Evolutionary conservation across 2,113 vertebrate genomes (phyloP).

Genomic region (Aramus guarauna): DNA sequence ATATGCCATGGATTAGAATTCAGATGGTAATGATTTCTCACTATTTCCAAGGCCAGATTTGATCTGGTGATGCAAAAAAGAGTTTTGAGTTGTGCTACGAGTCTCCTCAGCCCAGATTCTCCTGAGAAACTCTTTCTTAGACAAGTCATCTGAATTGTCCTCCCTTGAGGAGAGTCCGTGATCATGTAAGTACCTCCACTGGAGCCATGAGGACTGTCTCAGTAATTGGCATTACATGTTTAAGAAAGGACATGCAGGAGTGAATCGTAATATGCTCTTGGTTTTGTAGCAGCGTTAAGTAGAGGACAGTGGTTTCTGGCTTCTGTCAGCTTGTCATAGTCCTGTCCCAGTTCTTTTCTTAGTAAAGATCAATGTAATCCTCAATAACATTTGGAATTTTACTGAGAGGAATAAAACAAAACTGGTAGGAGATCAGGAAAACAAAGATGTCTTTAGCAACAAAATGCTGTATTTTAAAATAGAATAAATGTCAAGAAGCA

Average conservation of each 20-base stretch:
- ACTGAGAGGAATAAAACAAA: background rate
- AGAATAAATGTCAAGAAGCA: background rate
- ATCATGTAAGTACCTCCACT: background rate
- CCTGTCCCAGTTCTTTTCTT: background rate
- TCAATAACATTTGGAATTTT: background rate
- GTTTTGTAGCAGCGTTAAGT: background rate
- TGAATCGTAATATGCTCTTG: background rate
- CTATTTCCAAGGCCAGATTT: slow-evolving; percentile 45
- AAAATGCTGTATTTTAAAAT: background rate
- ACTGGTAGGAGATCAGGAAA: background rate
- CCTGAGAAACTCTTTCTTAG: background rate
- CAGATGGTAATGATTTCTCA: slow-evolving; percentile 61
- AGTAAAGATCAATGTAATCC: background rate
- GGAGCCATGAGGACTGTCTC: background rate
- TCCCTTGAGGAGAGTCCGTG: background rate
- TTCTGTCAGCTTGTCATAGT: background rate
- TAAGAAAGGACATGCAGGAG: background rate
- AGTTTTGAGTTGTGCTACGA: background rate
- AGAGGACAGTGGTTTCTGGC: background rate
- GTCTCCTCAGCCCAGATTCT: background rate
- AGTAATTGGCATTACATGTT: background rate
- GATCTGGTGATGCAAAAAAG: slow-evolving; percentile 8
- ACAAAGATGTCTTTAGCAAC: background rate
- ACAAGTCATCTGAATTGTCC: background rate
- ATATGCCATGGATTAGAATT: slow-evolving; percentile 59